Evolutionary conservation across 2,797 vertebrate species (phyloP), one percentile per base, ranked within the genome.

Genomic region (Florisuga fusca): DNA sequence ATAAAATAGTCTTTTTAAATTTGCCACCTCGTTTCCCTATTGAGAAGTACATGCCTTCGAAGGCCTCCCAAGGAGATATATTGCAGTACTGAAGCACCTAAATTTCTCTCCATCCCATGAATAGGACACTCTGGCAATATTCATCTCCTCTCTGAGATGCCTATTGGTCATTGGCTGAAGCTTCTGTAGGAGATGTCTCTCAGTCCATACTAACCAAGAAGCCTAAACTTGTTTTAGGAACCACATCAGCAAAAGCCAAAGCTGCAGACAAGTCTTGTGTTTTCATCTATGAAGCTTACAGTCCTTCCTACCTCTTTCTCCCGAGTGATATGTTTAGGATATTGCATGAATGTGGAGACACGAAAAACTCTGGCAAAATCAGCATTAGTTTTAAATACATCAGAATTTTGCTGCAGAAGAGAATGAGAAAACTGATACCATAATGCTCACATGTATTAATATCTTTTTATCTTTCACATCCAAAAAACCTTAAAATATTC

Each of bases 1-100:
- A 87, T 89, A 61, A 93, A 90, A 79, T 26, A 94, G 38, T 38
- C 53, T 84, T 82, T 92, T 94, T 79, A 25, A 91, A 87, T 45
- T 68, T 92, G 85, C 61, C 54, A 50, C 17, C 33, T 71, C 12
- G 46, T 91, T 93, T 89, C 68, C 53, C 82, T 76, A 7, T 36
- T 23, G 57, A 92, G 63, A 76, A 69, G 16, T 41, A 58, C 34
- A 29, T 51, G 59, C 31, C 71, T 96, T 82, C 93, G 64, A 87
- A 87, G 48, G 41, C 72, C 36, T 91, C 61, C 45, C 59, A 83
- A 25, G 31, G n/a, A 74, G 34, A 48, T 61, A 41, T 0, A 0
- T 15, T 64, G 4, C 1, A 2, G 50, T 89, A 82, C 23, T 76
- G 84, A 89, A 66, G 51, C 38, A 53, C 21, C 45, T 67, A 21